A percentile compares a stretch with the other conserved stretches of the same genome.
phyloP scores from a whole-genome alignment of 1,140 invertebrate species.

The Cydia amplana region DNA sequence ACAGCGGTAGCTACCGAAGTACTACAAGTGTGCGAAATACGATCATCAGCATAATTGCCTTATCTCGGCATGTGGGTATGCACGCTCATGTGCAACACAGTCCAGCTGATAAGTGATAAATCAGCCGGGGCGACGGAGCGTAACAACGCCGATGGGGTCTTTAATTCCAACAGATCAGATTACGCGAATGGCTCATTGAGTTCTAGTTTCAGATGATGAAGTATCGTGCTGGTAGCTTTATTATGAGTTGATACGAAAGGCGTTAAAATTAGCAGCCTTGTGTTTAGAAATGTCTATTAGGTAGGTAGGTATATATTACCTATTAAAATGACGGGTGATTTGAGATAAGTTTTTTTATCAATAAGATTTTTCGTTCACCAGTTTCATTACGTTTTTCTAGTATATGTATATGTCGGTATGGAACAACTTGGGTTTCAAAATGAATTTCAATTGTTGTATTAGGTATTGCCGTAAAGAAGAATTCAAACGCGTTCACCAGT shows the following conservation, averaged over 20 bases:
- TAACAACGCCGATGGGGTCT: conserved; percentile 26
- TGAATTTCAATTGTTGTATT: too few relatives aligned
- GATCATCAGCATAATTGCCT: neutral
- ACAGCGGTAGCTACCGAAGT: neutral
- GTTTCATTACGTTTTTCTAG: too few relatives aligned
- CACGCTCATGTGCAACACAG: conserved; percentile 6
- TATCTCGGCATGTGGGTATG: neutral
- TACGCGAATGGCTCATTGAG: conserved; percentile 27
- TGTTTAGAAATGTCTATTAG: too few relatives aligned
- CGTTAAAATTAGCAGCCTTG: neutral
- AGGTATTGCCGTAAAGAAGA: too few relatives aligned
- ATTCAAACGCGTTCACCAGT: too few relatives aligned
- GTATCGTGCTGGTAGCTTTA: neutral
- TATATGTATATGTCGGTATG: too few relatives aligned
- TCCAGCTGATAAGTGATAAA: conserved; percentile 26
- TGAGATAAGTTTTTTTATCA: too few relatives aligned
- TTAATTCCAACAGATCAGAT: conserved; percentile 27
- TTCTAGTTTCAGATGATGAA: conserved; percentile 29
- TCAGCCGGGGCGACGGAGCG: neutral
- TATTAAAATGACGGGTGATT: too few relatives aligned
- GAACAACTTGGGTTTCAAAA: too few relatives aligned
- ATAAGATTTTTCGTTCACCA: too few relatives aligned
- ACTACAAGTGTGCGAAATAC: neutral
- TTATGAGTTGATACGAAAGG: neutral
- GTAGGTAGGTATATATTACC: too few relatives aligned